These are phyloP conservation scores for Crotalus tigris DNA, from an alignment of 2,113 vertebrate species.

Conservation along the genomic window DNA sequence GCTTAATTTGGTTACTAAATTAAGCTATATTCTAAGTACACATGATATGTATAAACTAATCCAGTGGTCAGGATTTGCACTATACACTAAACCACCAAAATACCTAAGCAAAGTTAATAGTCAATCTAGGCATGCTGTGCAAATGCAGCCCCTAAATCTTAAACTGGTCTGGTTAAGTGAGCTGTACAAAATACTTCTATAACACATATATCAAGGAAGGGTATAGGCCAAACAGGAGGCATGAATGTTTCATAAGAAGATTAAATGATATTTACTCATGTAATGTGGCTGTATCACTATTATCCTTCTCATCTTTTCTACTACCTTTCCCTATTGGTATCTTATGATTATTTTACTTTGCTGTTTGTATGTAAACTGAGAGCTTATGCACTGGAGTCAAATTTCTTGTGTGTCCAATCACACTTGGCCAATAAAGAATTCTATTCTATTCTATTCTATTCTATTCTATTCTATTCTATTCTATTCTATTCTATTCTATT, in stretches of 20 bases:
- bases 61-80: neutral
- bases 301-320: neutral
- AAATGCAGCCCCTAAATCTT: neutral
- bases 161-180: neutral
- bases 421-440: neutral
- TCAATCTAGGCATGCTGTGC: neutral
- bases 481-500: rapidly evolving
- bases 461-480: too few species aligned
- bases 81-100: neutral
- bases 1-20: neutral
- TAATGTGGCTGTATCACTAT: neutral
- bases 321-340: neutral
- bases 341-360: neutral
- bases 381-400: neutral
- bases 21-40: neutral
- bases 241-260: neutral
- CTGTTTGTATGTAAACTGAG: neutral
- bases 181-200: neutral
- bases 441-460: neutral
- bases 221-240: neutral
- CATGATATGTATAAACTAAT: neutral
- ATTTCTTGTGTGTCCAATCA: neutral
- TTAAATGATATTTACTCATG: neutral
- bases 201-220: neutral
- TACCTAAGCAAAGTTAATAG: neutral